Percentiles rank a stretch among this genome's conserved stretches.
Evolutionary conservation across 2,888 invertebrate genomes (phyloP).

Genomic region (Agriopis aurantiaria): DNA sequence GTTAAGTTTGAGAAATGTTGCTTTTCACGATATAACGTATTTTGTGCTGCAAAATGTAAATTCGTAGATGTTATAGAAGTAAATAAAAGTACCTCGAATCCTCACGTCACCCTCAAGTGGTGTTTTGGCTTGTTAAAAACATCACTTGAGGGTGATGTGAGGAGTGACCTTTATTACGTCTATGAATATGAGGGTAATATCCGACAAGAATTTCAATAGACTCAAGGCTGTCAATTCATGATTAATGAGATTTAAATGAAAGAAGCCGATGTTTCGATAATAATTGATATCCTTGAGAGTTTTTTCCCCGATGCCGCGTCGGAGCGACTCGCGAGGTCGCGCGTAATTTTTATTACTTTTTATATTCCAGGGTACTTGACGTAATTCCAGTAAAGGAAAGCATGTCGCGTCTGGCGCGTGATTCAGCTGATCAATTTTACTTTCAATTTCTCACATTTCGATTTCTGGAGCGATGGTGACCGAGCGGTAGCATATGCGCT

Average conservation of each 20-base stretch:
- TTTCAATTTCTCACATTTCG: too few relatives aligned
- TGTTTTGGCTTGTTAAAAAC: background rate
- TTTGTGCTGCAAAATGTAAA: background rate
- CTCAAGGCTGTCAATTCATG: conserved; percentile 16
- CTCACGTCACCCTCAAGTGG: too few relatives aligned
- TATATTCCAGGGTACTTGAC: conserved; percentile 16
- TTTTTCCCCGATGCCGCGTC: conserved; percentile 18
- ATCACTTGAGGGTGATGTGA: background rate
- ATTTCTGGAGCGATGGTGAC: too few relatives aligned
- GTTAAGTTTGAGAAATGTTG: too few relatives aligned
- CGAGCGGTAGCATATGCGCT: too few relatives aligned
- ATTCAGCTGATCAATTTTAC: too few relatives aligned
- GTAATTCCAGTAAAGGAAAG: conserved; percentile 1
- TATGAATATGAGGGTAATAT: background rate
- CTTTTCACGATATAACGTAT: background rate
- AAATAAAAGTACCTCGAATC: too few relatives aligned
- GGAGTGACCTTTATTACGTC: too few relatives aligned
- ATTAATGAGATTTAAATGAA: conserved; percentile 31
- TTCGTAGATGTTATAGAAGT: background rate
- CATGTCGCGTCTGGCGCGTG: background rate
- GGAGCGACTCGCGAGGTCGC: conserved; percentile 37
- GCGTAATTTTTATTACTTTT: conserved; percentile 17
- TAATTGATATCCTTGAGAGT: conserved; percentile 33
- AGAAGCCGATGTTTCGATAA: conserved; percentile 28
- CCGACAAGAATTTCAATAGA: background rate